Evolutionary conservation across 2,113 vertebrate species (phyloP), one percentile per base, ranked within the genome.

Genomic region (Pangasianodon hypophthalmus): DNA sequence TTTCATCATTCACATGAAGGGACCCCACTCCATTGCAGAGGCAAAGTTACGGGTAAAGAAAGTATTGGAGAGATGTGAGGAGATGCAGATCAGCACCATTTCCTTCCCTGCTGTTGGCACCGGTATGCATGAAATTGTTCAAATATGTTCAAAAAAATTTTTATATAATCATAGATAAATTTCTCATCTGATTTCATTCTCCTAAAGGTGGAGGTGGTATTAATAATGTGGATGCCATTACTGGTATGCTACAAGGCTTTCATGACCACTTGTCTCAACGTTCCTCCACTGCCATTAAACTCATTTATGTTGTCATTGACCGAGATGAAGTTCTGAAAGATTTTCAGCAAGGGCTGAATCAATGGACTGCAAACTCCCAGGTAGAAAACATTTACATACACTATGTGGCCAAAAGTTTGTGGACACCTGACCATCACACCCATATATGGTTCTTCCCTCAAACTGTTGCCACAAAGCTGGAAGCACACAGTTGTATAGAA

Each of bases 61-160:
- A 21, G 94, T 93, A 29, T 88, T 95, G 90, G 90, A 94, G 52
- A 71, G 88, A 71, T 94, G 94, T 41, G 94, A 95, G 89, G 91
- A 93, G 83, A 90, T 92, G 16, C 67, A 91, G 44, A 91, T 95
- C 82, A 91, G 91, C 60, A 94, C 94, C 0, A 56, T 95, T 62
- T 94, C 94, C 50, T 94, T 95, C 37, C 94, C 94, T 69, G 93
- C 94, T 46, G 69, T 94, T 1, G 94, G 94, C 82, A 94, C 94
- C 26, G 94, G 94, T 94, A 91, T 58, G 58, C 1, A 58, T 3
- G 9, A 2, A 19, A 50, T 1, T 24, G 19, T 32, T 16, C 32
- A 56, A 52, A 11, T 41, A n/a, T 41, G 6, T 4, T n/a, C 32
- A 7, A 9, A 54, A 54, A 2, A 3, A 14, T 60, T 32, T 37